Evolutionary conservation across 2,888 invertebrate species (phyloP), one percentile per base, ranked within the genome.

Genomic region (Patella caerulea): DNA sequence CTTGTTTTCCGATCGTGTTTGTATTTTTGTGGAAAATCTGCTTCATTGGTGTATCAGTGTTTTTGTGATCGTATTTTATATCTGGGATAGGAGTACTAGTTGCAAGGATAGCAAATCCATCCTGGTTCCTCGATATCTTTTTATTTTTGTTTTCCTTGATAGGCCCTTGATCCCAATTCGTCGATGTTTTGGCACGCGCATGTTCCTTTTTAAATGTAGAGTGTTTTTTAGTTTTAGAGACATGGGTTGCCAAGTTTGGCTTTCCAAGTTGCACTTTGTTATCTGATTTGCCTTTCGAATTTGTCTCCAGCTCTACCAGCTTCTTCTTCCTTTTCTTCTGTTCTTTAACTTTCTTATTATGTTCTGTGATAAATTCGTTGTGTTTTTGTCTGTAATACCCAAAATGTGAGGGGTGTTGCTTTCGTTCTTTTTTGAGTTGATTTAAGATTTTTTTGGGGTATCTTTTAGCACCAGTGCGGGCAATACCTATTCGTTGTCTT

Each of bases 401-500:
- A 3, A 24, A 24, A 12, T 65, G 3, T 65, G 24, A 24, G 19
- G 65, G 24, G 2, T 19, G 24, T 3, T 65, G 19, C 19, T 65
- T 24, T 65, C 65, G 19, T 24, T 19, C 65, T 65, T 65, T 3
- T 65, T 65, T 65, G 19, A 65, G 65, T 17, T 24, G 65, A 14
- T 65, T 65, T 11, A 65, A 24, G 65, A 19, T 65, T 12, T 14
- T 24, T 65, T 11, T 12, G 3, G 65, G 65, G 14, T 65, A 65
- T 65, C 24, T 65, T 24, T 65, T 65, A 65, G 65, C 65, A 65
- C 65, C 65, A 65, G 65, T 65, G 14, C 14, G 19, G 24, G 65
- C 3, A 11, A 65, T 24, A 19, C 45, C 45, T 45, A 45, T 45
- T 45, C 45, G 45, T 7, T 45, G 45, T 45, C 45, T 45, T 45